Evolutionary conservation across 2,113 vertebrate species (phyloP).

Genomic region (Mesocricetus auratus): DNA sequence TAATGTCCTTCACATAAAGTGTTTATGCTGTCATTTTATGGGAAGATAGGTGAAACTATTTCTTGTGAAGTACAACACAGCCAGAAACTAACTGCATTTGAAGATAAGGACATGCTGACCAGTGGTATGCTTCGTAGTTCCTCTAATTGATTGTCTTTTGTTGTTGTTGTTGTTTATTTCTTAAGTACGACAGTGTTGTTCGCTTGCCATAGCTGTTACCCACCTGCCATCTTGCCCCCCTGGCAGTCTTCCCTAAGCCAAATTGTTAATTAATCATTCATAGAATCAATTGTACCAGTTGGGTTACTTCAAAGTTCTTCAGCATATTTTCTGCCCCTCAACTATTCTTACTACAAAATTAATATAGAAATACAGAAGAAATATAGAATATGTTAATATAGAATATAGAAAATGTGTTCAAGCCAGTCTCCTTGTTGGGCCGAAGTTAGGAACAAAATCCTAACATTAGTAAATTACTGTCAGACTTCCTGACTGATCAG

Average conservation of each 20-base stretch:
- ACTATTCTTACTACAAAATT: neutral
- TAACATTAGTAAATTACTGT: slow-evolving; percentile 33
- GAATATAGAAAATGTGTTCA: too few species aligned
- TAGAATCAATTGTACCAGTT: neutral
- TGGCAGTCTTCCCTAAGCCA: neutral
- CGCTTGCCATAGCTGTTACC: neutral
- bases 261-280: neutral
- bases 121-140: slow-evolving; percentile 26
- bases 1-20: rapidly evolving
- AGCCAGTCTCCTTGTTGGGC: too few species aligned
- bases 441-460: too few species aligned
- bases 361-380: too few species aligned
- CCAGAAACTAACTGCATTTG: slow-evolving; percentile 67
- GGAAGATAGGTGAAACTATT: slow-evolving; percentile 64
- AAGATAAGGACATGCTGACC: slow-evolving; percentile 73
- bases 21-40: slow-evolving; percentile 56
- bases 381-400: too few species aligned
- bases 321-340: neutral
- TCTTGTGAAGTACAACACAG: slow-evolving; percentile 62
- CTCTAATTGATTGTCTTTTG: slow-evolving; percentile 71
- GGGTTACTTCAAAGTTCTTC: neutral
- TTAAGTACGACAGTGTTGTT: neutral
- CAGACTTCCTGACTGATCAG: slow-evolving; percentile 24
- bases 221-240: too few species aligned
- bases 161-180: slow-evolving; percentile 59